Base-by-base conservation (phyloP, 2,797 vertebrate genomes). In the Fratercula arctica region DNA sequence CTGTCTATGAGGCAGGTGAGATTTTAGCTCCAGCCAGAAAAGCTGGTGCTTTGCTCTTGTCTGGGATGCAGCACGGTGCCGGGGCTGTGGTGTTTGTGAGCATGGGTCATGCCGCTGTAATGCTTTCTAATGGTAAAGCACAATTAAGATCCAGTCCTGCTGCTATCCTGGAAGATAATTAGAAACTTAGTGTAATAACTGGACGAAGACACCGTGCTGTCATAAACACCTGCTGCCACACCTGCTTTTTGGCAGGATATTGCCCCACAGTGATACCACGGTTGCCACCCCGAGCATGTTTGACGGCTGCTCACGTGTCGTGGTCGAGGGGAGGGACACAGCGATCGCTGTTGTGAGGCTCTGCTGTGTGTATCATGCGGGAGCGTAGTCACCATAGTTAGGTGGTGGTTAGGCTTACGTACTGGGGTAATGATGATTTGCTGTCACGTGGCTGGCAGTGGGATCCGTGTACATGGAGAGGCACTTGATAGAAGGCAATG, bases 101-200 rank as follows among this genome's bases (percentile, higher is more conserved):
- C 16, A 9, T 60, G 67, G 66, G 37, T 94, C 79, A 73, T 12
- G 48, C 35, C 10, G 2, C 37, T 97, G 74, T 61, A 70, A 92
- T 87, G 88, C 46, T 86, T 87, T 95, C 66, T 77, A 91, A 92
- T 93, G 57, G 88, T 33, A 54, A 76, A 88, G 18, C 35, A 50
- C 64, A 96, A 95, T 97, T 96, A 96, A 74, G 70, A 83, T 89
- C 90, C 86, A 91, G 92, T 92, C 80, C 61, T 90, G 85, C 88
- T 81, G 66, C 91, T 92, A 68, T 11, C 46, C 79, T 84, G 78
- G 54, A 87, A 75, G 73, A 83, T 96, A 96, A 97, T 97, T 96
- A 96, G 83, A 83, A 70, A 46, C 48, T 82, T 93, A 54, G 57
- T 29, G 28, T 93, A 92, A 90, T 90, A 93, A 80, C 37, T 89